phyloP scores from a whole-genome alignment of 2,888 invertebrate species.

The Galerucella nymphaeae region DNA sequence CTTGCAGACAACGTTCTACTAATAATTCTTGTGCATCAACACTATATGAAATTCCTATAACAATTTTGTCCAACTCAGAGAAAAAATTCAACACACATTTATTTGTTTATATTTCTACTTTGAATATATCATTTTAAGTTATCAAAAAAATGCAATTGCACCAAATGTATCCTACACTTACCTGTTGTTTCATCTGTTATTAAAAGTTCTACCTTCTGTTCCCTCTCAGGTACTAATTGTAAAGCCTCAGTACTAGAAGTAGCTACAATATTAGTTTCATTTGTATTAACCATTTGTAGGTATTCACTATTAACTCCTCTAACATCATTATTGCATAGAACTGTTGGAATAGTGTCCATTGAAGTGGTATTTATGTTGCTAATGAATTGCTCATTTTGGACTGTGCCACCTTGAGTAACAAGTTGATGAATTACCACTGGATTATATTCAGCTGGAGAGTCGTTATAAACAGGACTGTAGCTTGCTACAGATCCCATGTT shows the following conservation, averaged over 20 bases:
- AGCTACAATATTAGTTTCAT: slow-evolving; percentile 41
- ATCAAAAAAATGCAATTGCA: too few relatives aligned
- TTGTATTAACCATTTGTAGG: slow-evolving; percentile 54
- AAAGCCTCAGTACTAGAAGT: slow-evolving; percentile 40
- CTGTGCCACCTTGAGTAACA: slow-evolving; percentile 51
- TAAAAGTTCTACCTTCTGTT: slow-evolving; percentile 62
- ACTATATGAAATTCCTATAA: slow-evolving; percentile 55
- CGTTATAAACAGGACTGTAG: slow-evolving; percentile 70
- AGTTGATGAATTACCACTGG: slow-evolving; percentile 61
- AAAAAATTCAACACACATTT: too few relatives aligned
- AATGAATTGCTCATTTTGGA: slow-evolving; percentile 46
- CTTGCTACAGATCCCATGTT: slow-evolving; percentile 71
- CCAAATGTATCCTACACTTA: slow-evolving; percentile 18
- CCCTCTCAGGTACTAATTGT: slow-evolving; percentile 52
- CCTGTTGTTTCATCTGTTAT: slow-evolving; percentile 64
- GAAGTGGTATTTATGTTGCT: slow-evolving; percentile 42
- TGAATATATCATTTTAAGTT: too few relatives aligned
- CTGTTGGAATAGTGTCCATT: slow-evolving; percentile 54
- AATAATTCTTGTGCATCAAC: slow-evolving; percentile 58
- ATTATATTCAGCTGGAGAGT: slow-evolving; percentile 53
- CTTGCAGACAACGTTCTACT: slow-evolving; percentile 60
- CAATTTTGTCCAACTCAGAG: too few relatives aligned
- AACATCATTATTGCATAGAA: slow-evolving; percentile 55
- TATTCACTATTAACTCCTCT: slow-evolving; percentile 57
- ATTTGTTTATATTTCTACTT: too few relatives aligned